A percentile compares a stretch with the other conserved stretches of the same genome.
Conservation (phyloP, 64 coral and sea anemone genomes). For the Actinia equina region DNA sequence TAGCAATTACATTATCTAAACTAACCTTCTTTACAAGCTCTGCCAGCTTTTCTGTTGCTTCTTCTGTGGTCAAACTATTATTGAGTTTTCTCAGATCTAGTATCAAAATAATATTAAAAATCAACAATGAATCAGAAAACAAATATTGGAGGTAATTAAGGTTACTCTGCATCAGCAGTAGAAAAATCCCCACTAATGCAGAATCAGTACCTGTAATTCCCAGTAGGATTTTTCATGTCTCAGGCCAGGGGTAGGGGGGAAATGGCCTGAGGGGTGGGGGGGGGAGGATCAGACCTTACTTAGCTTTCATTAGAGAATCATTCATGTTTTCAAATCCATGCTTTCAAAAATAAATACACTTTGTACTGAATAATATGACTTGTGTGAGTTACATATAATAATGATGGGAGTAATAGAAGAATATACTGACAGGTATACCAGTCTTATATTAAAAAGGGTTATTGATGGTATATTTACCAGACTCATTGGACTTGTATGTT, state of each 20-base stretch:
- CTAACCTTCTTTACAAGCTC: constrained; percentile 56
- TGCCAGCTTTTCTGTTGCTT: constrained; percentile 61
- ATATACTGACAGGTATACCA: no score
- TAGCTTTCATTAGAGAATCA: neutral
- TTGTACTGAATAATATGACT: no score
- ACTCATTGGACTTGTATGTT: constrained; percentile 68
- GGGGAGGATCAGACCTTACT: no score
- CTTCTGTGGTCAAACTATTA: constrained; percentile 81
- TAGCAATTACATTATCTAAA: neutral
- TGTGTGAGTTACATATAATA: no score
- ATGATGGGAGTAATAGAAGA: no score
- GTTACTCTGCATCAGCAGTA: neutral
- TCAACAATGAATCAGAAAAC: neutral
- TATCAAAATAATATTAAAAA: neutral
- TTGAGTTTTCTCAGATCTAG: constrained; percentile 71
- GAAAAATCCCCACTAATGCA: neutral
- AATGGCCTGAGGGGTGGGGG: no score
- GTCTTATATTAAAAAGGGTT: no score
- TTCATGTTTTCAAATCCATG: no score
- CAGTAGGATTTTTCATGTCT: neutral
- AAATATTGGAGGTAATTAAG: neutral
- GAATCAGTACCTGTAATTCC: neutral
- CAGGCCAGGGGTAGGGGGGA: neutral
- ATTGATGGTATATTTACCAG: constrained; percentile 35
- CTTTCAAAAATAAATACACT: no score